Evolutionary conservation across 2,797 vertebrate genomes (phyloP), one percentile per base, ranked within the genome.

Genomic region (Ceryle rudis): DNA sequence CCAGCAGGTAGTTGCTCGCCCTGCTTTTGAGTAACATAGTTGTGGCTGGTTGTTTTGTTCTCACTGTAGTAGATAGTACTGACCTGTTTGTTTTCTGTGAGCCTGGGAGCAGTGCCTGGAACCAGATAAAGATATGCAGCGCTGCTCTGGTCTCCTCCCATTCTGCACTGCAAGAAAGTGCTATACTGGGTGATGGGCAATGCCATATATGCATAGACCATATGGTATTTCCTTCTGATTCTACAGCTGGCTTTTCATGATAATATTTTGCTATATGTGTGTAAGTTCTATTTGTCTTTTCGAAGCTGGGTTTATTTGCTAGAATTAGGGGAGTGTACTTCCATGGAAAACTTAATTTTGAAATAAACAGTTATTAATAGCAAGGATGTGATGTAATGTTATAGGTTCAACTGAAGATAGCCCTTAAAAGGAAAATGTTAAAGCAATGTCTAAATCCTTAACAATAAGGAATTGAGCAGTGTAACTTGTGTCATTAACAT

Each of bases 21-120:
- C 2, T 57, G 25, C 58, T 72, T 81, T 78, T 41, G 14, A 41
- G 60, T 25, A 3, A 13, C 0, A 0, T 42, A 9, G 2, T 62
- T 28, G 17, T 55, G 49, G 29, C 62, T 73, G 39, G 5, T 62
- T 79, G 55, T 46, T 64, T 80, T 92, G n/a, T 81, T 92, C 23
- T 37, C 2, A 0, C 64, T 88, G 62, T 18, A 41, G 49, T n/a
- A 60, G 31, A 12, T 77, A 4, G 1, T 35, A 13, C 25, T 4
- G 2, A 75, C 31, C 18, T 2, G 0, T 31, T 61, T 2, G 5
- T 67, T 47, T 29, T 52, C 8, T 3, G n/a, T 42, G 42, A 77
- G 13, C 12, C 20, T 22, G 2, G 5, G 18, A 44, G 29, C 57
- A 41, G 67, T 0, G 0, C 33, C 62, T 84, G 39, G 25, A 89